A percentile compares a stretch with the other conserved stretches of the same genome.
These are phyloP conservation scores for Lordiphosa clarofinis DNA, from an alignment of 1,140 invertebrate species.

Conservation along the genomic window DNA sequence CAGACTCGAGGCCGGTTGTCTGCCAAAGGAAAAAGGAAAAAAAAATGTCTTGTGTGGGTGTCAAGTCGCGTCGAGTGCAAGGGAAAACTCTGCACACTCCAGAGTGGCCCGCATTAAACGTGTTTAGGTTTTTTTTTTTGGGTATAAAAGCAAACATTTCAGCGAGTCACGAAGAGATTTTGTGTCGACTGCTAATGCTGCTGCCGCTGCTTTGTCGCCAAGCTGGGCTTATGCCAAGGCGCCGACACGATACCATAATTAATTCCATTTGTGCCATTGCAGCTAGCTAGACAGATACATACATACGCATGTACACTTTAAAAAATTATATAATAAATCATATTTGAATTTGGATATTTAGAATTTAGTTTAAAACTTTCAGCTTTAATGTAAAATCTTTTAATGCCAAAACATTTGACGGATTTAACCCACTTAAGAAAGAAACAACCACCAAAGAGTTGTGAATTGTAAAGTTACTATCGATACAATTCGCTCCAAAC, in stretches of 20 bases:
- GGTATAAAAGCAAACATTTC: slow-evolving; percentile 44
- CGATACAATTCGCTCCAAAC: too few relatives aligned
- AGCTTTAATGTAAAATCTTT: too few relatives aligned
- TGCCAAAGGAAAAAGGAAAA: slow-evolving; percentile 13
- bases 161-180: slow-evolving; percentile 50
- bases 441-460: too few relatives aligned
- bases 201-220: slow-evolving; percentile 19
- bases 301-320: not conserved
- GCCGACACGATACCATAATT: slow-evolving; percentile 52
- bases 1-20: slow-evolving; percentile 7
- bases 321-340: too few relatives aligned
- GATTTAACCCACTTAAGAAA: too few relatives aligned
- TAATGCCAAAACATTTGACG: too few relatives aligned
- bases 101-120: slow-evolving; percentile 55
- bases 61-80: slow-evolving; percentile 34
- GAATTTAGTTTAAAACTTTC: too few relatives aligned
- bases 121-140: slow-evolving; percentile 68
- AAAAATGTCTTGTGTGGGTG: slow-evolving; percentile 48
- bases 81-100: slow-evolving; percentile 35
- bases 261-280: slow-evolving; percentile 54
- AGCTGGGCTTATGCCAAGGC: slow-evolving; percentile 28
- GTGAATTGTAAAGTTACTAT: too few relatives aligned
- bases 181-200: slow-evolving; percentile 3
- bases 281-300: slow-evolving; percentile 31
- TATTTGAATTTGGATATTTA: too few relatives aligned